These are phyloP conservation scores for Petrocephalus sullivani DNA, from an alignment of 2,797 vertebrate species.

Conservation along the genomic window DNA sequence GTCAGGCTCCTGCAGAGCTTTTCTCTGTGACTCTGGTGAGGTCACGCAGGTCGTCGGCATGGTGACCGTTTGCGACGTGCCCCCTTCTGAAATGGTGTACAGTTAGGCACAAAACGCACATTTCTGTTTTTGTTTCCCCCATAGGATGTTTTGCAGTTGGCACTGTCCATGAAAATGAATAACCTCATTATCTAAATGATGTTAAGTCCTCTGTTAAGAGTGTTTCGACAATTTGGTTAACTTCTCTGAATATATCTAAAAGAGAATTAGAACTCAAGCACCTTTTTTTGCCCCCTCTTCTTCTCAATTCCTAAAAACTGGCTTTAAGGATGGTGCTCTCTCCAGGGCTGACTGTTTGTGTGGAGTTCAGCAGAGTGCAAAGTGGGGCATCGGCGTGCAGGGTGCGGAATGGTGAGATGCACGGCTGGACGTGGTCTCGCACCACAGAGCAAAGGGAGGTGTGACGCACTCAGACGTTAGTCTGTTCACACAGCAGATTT, in stretches of 20 bases:
- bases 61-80: not conserved
- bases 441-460: not conserved
- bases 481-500: not conserved
- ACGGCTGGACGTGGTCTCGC: not conserved
- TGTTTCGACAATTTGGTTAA: not conserved
- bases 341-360: not conserved
- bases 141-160: not conserved
- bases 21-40: not conserved
- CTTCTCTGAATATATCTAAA: not conserved
- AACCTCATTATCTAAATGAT: not conserved
- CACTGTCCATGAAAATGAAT: not conserved
- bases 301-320: not conserved
- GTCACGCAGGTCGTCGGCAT: not conserved
- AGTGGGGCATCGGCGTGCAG: not conserved
- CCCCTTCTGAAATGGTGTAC: not conserved
- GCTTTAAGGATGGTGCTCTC: not conserved
- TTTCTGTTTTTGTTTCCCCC: not conserved
- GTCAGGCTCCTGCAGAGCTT: not conserved
- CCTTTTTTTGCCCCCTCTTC: no score
- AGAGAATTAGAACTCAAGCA: not conserved
- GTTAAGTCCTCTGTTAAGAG: not conserved
- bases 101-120: not conserved
- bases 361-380: not conserved
- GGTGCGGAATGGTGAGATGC: not conserved
- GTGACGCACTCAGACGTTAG: not conserved